phyloP scores from a whole-genome alignment of 2,113 vertebrate genomes.

The Daubentonia madagascariensis region DNA sequence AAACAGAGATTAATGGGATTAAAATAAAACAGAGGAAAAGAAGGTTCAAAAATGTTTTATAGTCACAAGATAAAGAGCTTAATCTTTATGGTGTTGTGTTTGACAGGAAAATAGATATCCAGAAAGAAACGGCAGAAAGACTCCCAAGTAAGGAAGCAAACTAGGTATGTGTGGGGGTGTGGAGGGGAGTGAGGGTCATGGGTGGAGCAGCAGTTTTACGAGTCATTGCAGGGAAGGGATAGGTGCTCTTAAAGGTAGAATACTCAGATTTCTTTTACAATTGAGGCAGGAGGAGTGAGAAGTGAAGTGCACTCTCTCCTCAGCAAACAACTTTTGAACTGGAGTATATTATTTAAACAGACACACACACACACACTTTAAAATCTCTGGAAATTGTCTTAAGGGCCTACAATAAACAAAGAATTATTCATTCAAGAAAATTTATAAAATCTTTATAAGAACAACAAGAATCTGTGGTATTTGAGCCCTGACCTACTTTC shows the following conservation, averaged over 20 bases:
- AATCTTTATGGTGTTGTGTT: background rate
- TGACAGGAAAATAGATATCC: background rate
- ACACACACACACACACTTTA: background rate
- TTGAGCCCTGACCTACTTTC: background rate
- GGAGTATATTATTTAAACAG: background rate
- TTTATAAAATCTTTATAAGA: background rate
- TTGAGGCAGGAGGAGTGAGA: background rate
- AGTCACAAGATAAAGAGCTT: background rate
- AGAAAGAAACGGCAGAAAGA: background rate
- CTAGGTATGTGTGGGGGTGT: background rate
- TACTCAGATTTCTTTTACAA: background rate
- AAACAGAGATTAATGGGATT: slow-evolving; percentile 19
- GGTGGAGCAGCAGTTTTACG: background rate
- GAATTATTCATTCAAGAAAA: background rate
- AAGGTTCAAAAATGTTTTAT: background rate
- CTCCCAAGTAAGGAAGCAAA: background rate
- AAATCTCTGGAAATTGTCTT: background rate
- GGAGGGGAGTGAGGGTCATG: rapidly evolving
- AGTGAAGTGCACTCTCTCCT: background rate
- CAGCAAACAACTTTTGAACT: background rate
- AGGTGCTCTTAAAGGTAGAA: background rate
- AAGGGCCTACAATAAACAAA: background rate
- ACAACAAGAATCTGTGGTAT: background rate
- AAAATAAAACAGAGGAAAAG: background rate
- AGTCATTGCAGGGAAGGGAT: background rate